phyloP scores from a whole-genome alignment of 2,113 vertebrate genomes.

The Apus apus region DNA sequence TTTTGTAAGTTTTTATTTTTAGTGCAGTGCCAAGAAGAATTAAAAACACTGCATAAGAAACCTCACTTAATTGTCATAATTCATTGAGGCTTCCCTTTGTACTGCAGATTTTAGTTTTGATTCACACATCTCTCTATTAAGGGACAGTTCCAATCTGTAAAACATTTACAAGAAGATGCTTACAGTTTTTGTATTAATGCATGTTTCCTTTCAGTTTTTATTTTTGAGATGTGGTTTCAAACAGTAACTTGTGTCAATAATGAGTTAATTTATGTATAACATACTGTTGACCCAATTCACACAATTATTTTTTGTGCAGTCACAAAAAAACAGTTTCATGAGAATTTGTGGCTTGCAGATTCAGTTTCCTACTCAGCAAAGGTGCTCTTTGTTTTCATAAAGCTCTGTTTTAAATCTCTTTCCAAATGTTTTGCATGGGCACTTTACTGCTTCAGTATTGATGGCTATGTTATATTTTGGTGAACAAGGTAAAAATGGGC shows the following conservation, averaged over 20 bases:
- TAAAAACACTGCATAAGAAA: background rate
- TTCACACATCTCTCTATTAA: background rate
- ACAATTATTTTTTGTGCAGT: background rate
- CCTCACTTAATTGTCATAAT: background rate
- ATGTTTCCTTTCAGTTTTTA: background rate
- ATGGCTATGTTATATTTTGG: background rate
- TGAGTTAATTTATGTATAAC: background rate
- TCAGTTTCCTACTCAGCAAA: background rate
- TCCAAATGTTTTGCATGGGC: background rate
- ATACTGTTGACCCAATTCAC: background rate
- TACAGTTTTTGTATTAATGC: background rate
- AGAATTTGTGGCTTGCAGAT: background rate
- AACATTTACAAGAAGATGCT: background rate
- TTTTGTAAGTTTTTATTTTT: background rate
- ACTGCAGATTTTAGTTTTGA: background rate
- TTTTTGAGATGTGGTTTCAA: background rate
- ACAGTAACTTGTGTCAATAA: background rate
- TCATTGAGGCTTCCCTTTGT: background rate
- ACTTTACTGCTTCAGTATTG: background rate
- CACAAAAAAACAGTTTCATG: background rate
- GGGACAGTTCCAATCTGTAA: background rate
- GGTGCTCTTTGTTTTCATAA: background rate
- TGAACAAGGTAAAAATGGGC: conserved; percentile 14
- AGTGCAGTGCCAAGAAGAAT: background rate
- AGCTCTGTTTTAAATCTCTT: background rate